Percentiles rank a stretch among this genome's conserved stretches.
Conservation (phyloP, 2,888 invertebrate species). For the Sicus ferrugineus region DNA sequence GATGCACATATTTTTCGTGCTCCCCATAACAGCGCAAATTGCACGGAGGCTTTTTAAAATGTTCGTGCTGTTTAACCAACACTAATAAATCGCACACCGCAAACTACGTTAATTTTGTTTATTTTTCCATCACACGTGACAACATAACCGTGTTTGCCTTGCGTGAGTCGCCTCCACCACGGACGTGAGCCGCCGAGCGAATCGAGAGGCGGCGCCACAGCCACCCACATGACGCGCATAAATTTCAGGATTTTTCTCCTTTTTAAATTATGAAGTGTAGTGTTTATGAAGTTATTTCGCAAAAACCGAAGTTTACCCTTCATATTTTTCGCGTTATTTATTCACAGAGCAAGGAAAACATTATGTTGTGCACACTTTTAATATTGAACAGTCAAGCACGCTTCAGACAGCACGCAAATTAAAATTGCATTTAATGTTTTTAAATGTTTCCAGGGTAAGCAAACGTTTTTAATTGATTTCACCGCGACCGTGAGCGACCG, state of each 20-base stretch:
- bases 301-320: too few species aligned
- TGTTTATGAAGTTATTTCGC: too few species aligned
- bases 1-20: too few species aligned
- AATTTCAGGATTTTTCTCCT: neutral
- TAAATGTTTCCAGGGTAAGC: conserved; percentile 14
- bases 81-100: conserved; percentile 2
- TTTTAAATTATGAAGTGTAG: neutral
- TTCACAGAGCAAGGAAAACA: too few species aligned
- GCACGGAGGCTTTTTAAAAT: too few species aligned
- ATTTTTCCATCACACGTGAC: conserved; percentile 27
- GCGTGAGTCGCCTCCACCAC: neutral
- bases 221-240: neutral
- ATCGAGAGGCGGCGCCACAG: neutral
- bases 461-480: conserved; percentile 25
- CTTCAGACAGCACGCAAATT: neutral
- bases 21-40: too few species aligned
- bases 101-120: conserved; percentile 23
- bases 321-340: too few species aligned
- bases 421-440: conserved; percentile 15
- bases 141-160: conserved; percentile 27
- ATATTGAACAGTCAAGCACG: too few species aligned
- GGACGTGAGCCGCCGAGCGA: too few species aligned
- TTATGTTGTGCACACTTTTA: too few species aligned
- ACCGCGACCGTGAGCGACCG: neutral
- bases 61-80: conserved; percentile 14